Evolutionary conservation across 2,888 invertebrate genomes (phyloP), one percentile per base, ranked within the genome.

Genomic region (Drosophila prolongata): DNA sequence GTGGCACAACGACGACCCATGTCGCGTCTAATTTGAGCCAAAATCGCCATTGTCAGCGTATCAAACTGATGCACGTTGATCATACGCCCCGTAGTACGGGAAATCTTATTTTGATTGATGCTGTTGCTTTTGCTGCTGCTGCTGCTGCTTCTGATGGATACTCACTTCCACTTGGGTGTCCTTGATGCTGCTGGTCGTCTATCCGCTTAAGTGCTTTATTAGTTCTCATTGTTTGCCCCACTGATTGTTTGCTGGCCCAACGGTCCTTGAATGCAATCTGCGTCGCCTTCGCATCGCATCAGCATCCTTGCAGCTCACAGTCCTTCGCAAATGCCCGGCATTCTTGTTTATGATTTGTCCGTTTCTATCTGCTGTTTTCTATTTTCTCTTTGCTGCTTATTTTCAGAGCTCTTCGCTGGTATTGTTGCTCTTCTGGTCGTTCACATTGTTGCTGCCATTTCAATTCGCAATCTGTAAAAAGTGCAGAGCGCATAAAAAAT

Each of bases 181-280:
- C 52, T 52, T 50, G 47, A 56, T 70, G 66, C 42, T 77, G 71
- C 42, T 77, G 71, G 61, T 75, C 72, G 72, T 74, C 66, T 69
- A 74, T 80, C 78, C 75, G 69, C 80, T 90, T 87, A 81, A 81
- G 76, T 85, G 79, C 87, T 88, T 89, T 83, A 89, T 80, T 87
- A 77, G 79, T 79, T 85, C 73, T 76, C 81, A 81, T 86, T 89
- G 76, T 77, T 82, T 86, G 78, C 76, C 53, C 49, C 73, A 79
- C 77, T 75, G 73, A 75, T 83, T 69, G 75, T 69, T 74, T 71
- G 54, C 43, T 40, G 73, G 65, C 52, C 65, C 59, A 56, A 56
- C 75, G 67, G 75, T 74, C 70, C 66, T 66, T 75, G 75, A 42
- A 75, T 66, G 70, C 70, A 71, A 65, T 71, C 70, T 71, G 47